Base-by-base conservation (phyloP, 2,888 invertebrate genomes). In the Andrena chrysosceles region DNA sequence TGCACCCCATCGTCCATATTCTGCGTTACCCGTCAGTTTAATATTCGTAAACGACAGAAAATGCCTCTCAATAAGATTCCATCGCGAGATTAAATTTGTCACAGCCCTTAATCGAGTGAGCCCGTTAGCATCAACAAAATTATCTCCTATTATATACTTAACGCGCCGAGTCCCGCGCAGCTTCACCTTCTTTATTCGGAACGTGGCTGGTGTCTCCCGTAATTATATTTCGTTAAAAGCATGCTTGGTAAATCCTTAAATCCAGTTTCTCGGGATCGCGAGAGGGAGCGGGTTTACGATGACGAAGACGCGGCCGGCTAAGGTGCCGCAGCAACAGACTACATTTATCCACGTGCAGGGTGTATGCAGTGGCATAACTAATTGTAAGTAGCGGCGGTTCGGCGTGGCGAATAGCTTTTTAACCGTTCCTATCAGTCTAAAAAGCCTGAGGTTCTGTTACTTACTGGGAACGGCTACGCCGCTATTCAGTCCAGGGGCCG, bases 391-490 rank as follows among this genome's bases (percentile, higher is more conserved):
- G 75, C 72, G 56, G 72, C 63, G 74, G 66, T 48, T 52, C 29
- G 35, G 33, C 54, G 59, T 69, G 67, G 85, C 74, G 83, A 86
- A 87, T 88, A 69, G 87, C 88, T 89, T 91, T 90, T 92, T 91
- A 91, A 91, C 89, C 89, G 81, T 89, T 89, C 87, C 91, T 91
- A 91, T 92, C 91, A 90, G 89, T 91, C 89, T 89, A 89, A 91
- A 91, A 92, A 92, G 90, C 90, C 56, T 64, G 79, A 75, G 88
- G 87, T 87, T 84, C 88, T 88, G 89, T 91, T 91, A 90, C 90
- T 91, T 87, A 87, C 77, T 56, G 73, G 71, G 23, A 71, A 63
- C 31, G 83, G 66, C 64, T 72, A 76, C 31, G 85, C 63, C 42
- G 77, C 69, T 72, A 85, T 80, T 80, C 73, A 63, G 54, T 26